phyloP scores from a whole-genome alignment of 1,140 invertebrate genomes.

The Diachasmimorpha longicaudata region DNA sequence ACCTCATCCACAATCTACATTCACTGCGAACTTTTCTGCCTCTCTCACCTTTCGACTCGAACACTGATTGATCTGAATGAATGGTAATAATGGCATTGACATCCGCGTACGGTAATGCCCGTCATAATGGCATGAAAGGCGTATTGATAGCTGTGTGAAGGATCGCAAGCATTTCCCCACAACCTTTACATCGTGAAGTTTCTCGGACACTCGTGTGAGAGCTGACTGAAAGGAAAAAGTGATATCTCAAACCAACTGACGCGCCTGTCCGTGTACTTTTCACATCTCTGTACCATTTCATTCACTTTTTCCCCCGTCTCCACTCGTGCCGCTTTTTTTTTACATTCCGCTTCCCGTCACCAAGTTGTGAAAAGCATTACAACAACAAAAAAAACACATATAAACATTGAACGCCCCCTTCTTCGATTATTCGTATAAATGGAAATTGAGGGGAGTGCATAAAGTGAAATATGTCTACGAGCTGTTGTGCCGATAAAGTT shows the following conservation, averaged over 20 bases:
- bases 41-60: too few relatives aligned
- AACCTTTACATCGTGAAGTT: neutral
- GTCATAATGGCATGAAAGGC: too few relatives aligned
- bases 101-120: too few relatives aligned
- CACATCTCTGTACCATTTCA: neutral
- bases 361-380: conserved; percentile 22
- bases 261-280: conserved; percentile 10
- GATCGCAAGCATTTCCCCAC: neutral
- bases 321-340: neutral
- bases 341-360: neutral
- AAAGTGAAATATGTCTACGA: neutral
- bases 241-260: conserved; percentile 19
- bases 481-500: conserved; percentile 1
- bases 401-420: neutral
- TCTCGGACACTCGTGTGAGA: neutral
- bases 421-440: conserved; percentile 12
- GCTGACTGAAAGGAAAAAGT: conserved; percentile 7
- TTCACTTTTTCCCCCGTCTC: neutral
- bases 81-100: too few relatives aligned
- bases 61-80: too few relatives aligned
- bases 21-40: too few relatives aligned
- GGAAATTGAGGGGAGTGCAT: conserved; percentile 13
- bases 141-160: neutral
- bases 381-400: neutral
- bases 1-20: too few relatives aligned